A percentile compares a stretch with the other conserved stretches of the same genome.
These are phyloP conservation scores for Melanophora roralis DNA, from an alignment of 2,888 invertebrate species.

Conservation along the genomic window DNA sequence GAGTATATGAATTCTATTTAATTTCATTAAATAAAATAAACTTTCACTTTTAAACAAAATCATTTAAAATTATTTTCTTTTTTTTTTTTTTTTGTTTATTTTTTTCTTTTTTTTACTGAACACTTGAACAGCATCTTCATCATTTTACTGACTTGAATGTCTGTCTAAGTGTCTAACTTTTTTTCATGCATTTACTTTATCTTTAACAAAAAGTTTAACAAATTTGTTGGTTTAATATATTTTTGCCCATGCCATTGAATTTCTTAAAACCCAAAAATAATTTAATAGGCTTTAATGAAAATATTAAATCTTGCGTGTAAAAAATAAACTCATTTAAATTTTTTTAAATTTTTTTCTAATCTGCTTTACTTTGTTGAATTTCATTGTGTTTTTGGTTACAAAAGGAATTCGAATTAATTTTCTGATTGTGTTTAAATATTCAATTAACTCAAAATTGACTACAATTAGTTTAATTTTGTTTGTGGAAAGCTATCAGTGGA, in stretches of 20 bases:
- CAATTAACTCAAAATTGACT: neutral
- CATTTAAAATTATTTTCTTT: slow-evolving; percentile 2
- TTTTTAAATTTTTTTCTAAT: neutral
- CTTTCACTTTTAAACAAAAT: slow-evolving; percentile 18
- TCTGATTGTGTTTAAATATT: neutral
- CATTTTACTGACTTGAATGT: neutral
- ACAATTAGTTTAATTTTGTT: neutral
- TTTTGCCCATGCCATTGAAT: neutral
- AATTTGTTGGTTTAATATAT: slow-evolving; percentile 19
- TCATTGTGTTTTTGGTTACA: neutral
- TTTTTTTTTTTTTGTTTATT: neutral
- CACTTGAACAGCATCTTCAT: slow-evolving; percentile 1
- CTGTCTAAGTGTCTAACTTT: slow-evolving; percentile 7
- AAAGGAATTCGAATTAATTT: neutral
- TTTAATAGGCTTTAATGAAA: neutral
- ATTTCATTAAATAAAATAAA: neutral
- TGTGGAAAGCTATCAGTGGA: neutral
- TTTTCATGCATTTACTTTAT: neutral
- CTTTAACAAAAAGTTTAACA: neutral
- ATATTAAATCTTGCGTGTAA: slow-evolving; percentile 2
- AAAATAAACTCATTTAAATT: neutral
- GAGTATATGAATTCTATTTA: slow-evolving; percentile 2
- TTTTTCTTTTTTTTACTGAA: neutral
- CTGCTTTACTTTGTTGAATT: neutral
- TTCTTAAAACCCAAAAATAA: neutral